phyloP scores from a whole-genome alignment of 1,140 invertebrate species.

The Neotoxoptera formosana region DNA sequence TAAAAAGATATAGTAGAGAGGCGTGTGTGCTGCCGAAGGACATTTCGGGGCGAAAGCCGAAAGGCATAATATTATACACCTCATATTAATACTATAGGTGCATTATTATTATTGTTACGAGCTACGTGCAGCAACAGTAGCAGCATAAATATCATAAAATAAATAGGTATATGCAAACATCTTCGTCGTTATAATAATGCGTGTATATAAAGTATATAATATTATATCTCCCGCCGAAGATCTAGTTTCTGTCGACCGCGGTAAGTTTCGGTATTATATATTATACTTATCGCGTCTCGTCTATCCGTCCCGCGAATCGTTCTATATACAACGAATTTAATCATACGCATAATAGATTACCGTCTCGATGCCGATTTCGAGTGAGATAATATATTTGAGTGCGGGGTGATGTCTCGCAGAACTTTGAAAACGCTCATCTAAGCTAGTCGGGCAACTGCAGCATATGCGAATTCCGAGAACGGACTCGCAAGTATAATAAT shows the following conservation, averaged over 20 bases:
- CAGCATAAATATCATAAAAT: not conserved
- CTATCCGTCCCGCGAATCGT: too few relatives aligned
- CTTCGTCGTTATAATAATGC: not conserved
- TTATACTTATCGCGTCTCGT: not conserved
- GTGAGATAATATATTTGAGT: not conserved
- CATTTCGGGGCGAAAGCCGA: not conserved
- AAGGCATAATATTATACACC: not conserved
- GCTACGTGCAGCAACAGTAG: not conserved
- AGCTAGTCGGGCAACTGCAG: not conserved
- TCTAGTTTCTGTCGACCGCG: not conserved
- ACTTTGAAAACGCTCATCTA: not conserved
- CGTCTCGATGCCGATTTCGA: not conserved
- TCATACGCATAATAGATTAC: not conserved
- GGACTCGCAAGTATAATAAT: not conserved
- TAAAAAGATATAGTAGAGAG: slow-evolving; percentile 6
- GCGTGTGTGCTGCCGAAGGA: not conserved
- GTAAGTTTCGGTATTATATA: too few relatives aligned
- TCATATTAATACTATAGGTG: not conserved
- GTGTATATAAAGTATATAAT: too few relatives aligned
- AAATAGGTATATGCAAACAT: not conserved
- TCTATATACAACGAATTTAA: not conserved
- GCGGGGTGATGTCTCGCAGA: not conserved
- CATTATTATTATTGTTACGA: not conserved
- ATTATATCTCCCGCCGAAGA: not conserved
- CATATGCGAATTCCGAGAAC: not conserved